Evolutionary conservation across 2,113 vertebrate genomes (phyloP), one percentile per base, ranked within the genome.

Genomic region (Piaya cayana): DNA sequence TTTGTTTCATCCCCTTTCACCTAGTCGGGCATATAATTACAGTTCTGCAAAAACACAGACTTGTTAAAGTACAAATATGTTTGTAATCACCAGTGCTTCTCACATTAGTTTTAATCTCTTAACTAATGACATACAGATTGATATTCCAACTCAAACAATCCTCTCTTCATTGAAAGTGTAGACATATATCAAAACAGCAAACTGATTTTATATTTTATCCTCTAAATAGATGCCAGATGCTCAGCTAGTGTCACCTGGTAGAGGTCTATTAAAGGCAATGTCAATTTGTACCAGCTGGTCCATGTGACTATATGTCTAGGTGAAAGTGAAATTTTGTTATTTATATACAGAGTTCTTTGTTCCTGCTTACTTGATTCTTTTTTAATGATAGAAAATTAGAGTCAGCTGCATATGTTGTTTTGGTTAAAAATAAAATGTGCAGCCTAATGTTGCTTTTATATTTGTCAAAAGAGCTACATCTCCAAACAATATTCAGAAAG

Each of bases 261-360:
- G 56, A 86, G 60, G 43, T 87, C 71, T 90, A 59, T 87, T 92
- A 92, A 88, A 93, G 76, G 65, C 74, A 89, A 82, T 91, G 59
- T 62, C 90, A 93, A 50, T 91, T 94, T 83, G 85, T 67, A 92
- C 37, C 80, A 90, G 86, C 56, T 89, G 77, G 82, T 84, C 58
- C 72, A 49, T 81, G 42, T 87, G 81, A 92, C 83, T 94, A 63
- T 11, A 19, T 9, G 25, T 79, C 69, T 82, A 90, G 56, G 70
- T 92, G 80, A 87, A 93, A 95, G 70, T 64, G 58, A 94, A 83
- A 79, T 90, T 91, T 49, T 91, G n/a, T 60, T 93, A 82, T 93
- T 95, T 91, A 42, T 88, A 64, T 77, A 80, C 20, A 68, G 43
- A 63, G 49, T 71, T 68, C 58, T 88, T 68, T 92, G 42, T 91